phyloP scores from a whole-genome alignment of 2,113 vertebrate species.

The Heliornis fulica region DNA sequence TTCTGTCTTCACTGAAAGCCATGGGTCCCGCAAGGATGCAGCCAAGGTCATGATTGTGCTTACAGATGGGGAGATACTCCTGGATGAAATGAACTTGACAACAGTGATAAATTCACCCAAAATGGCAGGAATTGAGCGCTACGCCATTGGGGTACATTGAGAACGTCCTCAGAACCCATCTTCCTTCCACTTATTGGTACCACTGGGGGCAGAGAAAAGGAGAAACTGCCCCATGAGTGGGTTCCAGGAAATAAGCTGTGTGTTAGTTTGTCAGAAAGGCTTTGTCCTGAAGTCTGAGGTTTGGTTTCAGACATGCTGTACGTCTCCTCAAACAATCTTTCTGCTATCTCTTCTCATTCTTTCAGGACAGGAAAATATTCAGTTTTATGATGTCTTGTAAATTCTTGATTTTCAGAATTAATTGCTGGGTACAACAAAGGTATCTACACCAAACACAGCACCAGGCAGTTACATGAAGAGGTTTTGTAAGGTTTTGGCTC shows the following conservation, averaged over 20 bases:
- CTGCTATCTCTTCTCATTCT: not conserved
- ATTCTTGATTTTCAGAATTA: not conserved
- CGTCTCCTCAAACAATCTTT: not conserved
- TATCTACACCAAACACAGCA: not conserved
- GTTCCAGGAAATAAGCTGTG: not conserved
- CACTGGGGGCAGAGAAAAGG: not conserved
- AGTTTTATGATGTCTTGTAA: not conserved
- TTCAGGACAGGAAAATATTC: not conserved
- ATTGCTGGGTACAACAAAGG: not conserved
- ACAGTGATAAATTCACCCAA: slow-evolving; percentile 66
- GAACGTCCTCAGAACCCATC: not conserved
- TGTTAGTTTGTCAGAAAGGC: not conserved
- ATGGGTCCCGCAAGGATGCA: slow-evolving; percentile 70
- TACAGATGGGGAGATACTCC: slow-evolving; percentile 76
- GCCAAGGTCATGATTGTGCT: slow-evolving; percentile 79
- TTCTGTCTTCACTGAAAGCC: slow-evolving; percentile 68
- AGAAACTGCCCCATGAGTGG: not conserved
- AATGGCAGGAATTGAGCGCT: slow-evolving; percentile 71
- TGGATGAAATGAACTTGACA: slow-evolving; percentile 54
- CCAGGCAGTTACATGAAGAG: not conserved
- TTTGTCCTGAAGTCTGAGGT: not conserved
- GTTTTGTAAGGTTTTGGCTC: not conserved
- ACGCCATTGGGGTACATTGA: slow-evolving; percentile 75
- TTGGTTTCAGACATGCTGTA: not conserved
- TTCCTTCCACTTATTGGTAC: not conserved